Evolutionary conservation across 2,113 vertebrate species (phyloP), one percentile per base, ranked within the genome.

Genomic region (Trematocara macrostoma): DNA sequence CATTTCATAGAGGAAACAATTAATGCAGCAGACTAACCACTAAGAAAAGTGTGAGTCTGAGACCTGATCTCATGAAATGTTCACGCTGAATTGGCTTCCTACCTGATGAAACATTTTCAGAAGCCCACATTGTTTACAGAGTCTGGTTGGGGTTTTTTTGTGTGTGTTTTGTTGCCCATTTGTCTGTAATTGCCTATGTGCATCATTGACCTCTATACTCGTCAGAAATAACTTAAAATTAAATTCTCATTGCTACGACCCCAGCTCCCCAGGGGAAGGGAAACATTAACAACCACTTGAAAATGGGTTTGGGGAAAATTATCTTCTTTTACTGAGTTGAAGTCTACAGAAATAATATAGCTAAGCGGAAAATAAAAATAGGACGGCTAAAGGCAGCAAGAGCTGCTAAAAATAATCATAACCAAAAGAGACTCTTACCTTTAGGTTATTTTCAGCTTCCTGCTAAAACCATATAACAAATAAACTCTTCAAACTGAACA

Each of bases 111-210:
- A 74, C 23, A 56, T 79, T 56, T 29, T 74, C 35, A 4, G n/a
- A 42, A 78, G 14, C 10, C 18, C 64, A 11, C 15, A n/a, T 38
- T 78, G 49, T 83, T 49, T 20, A 42, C n/a, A 49, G 8, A 31
- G n/a, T 6, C 31, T 8, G 15, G 53, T 20, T 23, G 57, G 16
- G 8, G 1, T 0, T 2, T 61, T 61, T 61, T 11, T 2, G 16
- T 61, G 31, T 31, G 16, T 18, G 12, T 78, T 29, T 74, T 74
- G 69, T 8, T 74, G 40, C 69, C 23, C 40, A 47, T 29, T 74
- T 74, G 42, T 26, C 45, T 20, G 11, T 29, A 42, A 14, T 64
- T 80, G 38, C 74, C 26, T 20, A 8, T 61, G 57, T 42, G 74
- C 45, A 11, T 40, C 11, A 81, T 79, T 52, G 23, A 56, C 35